phyloP scores from a whole-genome alignment of 1,140 invertebrate species.

The Globodera rostochiensis region DNA sequence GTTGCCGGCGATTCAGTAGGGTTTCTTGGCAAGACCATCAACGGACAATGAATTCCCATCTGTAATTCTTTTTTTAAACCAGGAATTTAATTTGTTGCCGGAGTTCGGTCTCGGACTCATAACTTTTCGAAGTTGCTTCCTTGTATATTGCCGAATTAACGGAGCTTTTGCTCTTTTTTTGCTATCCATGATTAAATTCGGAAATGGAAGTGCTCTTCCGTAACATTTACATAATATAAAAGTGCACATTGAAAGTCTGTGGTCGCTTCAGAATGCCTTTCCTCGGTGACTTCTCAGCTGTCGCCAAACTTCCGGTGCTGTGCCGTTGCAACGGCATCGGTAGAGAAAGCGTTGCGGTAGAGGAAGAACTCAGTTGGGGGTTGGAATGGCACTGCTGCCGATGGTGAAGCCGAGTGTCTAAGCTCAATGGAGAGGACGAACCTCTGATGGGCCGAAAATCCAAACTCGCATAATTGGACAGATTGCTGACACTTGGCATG shows the following conservation, averaged over 20 bases:
- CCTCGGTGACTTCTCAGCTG: constrained; percentile 6
- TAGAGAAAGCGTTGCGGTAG: not conserved
- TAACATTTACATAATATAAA: constrained; percentile 3
- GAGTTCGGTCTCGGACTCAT: too few species aligned
- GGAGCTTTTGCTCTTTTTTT: too few species aligned
- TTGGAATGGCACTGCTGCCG: not conserved
- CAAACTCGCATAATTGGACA: not conserved
- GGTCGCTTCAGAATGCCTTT: constrained; percentile 34
- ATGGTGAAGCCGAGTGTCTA: not conserved
- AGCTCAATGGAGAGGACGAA: not conserved
- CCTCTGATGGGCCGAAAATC: too few species aligned
- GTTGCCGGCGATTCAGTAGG: not conserved
- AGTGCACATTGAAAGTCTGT: constrained; percentile 25
- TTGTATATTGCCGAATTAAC: too few species aligned
- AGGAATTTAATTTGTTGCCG: too few species aligned
- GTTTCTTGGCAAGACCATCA: not conserved
- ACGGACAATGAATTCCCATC: not conserved
- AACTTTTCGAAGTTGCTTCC: too few species aligned
- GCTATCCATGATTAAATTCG: too few species aligned
- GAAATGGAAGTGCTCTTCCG: not conserved
- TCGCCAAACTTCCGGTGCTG: constrained; percentile 22
- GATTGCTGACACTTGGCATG: not conserved
- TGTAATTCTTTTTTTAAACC: not conserved
- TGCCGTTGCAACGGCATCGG: constrained; percentile 15
- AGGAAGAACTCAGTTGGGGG: not conserved